Evolutionary conservation across 2,888 invertebrate species (phyloP).

Genomic region (Allolobophora icterica): DNA sequence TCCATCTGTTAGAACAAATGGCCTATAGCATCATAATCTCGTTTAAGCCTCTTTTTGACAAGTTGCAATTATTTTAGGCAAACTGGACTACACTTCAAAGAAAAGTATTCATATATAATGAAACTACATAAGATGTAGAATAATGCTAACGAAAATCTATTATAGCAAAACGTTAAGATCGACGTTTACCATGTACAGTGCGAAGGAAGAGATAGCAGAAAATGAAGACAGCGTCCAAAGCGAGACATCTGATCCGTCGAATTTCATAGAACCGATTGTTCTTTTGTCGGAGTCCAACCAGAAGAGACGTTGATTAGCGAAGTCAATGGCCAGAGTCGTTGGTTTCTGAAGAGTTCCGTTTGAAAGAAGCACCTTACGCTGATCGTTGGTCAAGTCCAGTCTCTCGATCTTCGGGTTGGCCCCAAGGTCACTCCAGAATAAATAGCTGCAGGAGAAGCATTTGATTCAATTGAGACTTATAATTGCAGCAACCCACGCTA

Average conservation of each 20-base stretch:
- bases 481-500: too few species aligned
- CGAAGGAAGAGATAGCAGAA: not conserved
- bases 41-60: too few species aligned
- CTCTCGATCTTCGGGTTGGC: not conserved
- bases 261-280: not conserved
- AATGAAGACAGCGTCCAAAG: not conserved
- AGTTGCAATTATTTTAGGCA: too few species aligned
- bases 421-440: constrained; percentile 20
- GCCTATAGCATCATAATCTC: too few species aligned
- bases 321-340: not conserved
- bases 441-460: not conserved
- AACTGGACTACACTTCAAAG: too few species aligned
- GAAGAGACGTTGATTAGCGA: not conserved
- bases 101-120: too few species aligned
- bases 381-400: not conserved
- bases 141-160: too few species aligned
- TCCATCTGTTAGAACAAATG: too few species aligned
- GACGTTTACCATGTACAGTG: not conserved
- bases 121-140: too few species aligned
- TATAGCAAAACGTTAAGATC: too few species aligned
- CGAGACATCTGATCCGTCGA: not conserved
- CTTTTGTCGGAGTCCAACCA: not conserved
- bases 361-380: not conserved
- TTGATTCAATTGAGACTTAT: too few species aligned
- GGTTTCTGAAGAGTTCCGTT: not conserved